Conservation (phyloP, 1,140 invertebrate species). For the Drosophila pachea region DNA sequence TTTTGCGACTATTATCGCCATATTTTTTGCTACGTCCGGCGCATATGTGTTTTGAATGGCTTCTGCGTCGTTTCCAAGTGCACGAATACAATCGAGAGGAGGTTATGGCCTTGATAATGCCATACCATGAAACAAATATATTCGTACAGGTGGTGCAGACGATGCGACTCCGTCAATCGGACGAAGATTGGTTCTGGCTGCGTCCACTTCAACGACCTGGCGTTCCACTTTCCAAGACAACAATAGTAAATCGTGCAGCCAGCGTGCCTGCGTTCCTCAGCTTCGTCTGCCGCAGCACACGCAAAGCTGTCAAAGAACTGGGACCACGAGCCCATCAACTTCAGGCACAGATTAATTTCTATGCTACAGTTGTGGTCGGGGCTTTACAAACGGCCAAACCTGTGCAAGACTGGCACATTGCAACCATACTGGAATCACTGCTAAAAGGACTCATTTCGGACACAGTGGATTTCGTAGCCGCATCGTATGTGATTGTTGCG, state of each 20-base stretch:
- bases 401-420: slow-evolving; percentile 85
- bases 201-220: slow-evolving; percentile 86
- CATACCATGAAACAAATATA: slow-evolving; percentile 94
- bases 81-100: slow-evolving; percentile 92
- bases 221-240: slow-evolving; percentile 84
- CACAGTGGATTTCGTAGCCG: slow-evolving; percentile 85
- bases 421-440: slow-evolving; percentile 85
- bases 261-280: slow-evolving; percentile 85
- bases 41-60: slow-evolving; percentile 95
- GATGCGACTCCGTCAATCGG: slow-evolving; percentile 82
- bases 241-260: slow-evolving; percentile 86
- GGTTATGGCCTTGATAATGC: slow-evolving; percentile 89
- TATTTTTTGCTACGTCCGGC: slow-evolving; percentile 91
- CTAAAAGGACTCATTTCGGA: slow-evolving; percentile 84
- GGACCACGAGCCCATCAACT: slow-evolving; percentile 81
- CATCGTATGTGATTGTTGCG: slow-evolving; percentile 86
- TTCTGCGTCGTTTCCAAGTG: slow-evolving; percentile 92
- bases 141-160: slow-evolving; percentile 92
- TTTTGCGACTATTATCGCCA: slow-evolving; percentile 89
- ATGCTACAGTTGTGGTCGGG: slow-evolving; percentile 86
- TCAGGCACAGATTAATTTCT: slow-evolving; percentile 88
- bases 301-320: slow-evolving; percentile 84
- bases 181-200: slow-evolving; percentile 89
- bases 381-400: slow-evolving; percentile 81
- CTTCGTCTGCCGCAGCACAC: slow-evolving; percentile 86